These are phyloP conservation scores for Jacana jacana DNA, from an alignment of 2,113 vertebrate genomes.

Conservation along the genomic window DNA sequence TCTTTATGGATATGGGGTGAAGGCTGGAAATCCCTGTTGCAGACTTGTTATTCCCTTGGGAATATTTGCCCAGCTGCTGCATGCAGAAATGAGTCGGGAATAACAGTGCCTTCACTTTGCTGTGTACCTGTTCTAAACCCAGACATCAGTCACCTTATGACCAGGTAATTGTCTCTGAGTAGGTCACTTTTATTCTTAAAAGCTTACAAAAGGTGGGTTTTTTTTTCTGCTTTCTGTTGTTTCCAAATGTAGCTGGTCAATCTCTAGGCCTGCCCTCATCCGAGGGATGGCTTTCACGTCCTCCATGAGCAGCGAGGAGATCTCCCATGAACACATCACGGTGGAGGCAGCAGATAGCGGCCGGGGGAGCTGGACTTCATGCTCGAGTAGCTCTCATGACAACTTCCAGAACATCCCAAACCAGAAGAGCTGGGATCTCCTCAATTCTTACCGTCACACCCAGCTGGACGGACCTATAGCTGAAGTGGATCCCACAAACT, in stretches of 20 bases:
- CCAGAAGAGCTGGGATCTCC: conserved; percentile 81
- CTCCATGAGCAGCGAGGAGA: conserved; percentile 87
- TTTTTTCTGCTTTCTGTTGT: background rate
- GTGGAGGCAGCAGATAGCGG: conserved; percentile 90
- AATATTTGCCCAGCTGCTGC: background rate
- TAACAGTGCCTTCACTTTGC: background rate
- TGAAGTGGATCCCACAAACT: conserved; percentile 78
- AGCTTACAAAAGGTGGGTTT: background rate
- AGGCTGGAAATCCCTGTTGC: background rate
- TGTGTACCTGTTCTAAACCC: background rate
- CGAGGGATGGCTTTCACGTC: conserved; percentile 79
- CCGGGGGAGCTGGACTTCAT: conserved; percentile 96
- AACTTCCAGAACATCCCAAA: conserved; percentile 89
- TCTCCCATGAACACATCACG: conserved; percentile 83
- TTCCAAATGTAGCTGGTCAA: conserved; percentile 67
- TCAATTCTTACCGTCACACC: conserved; percentile 79
- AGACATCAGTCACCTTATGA: background rate
- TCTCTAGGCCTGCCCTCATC: conserved; percentile 67
- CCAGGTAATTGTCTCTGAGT: background rate
- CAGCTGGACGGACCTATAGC: conserved; percentile 83
- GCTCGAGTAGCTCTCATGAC: conserved; percentile 95
- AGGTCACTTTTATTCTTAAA: accelerated
- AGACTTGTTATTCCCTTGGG: background rate
- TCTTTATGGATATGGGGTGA: background rate
- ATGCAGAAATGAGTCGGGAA: background rate